Conservation (phyloP, 2,888 invertebrate genomes). For the Patella pellucida region DNA sequence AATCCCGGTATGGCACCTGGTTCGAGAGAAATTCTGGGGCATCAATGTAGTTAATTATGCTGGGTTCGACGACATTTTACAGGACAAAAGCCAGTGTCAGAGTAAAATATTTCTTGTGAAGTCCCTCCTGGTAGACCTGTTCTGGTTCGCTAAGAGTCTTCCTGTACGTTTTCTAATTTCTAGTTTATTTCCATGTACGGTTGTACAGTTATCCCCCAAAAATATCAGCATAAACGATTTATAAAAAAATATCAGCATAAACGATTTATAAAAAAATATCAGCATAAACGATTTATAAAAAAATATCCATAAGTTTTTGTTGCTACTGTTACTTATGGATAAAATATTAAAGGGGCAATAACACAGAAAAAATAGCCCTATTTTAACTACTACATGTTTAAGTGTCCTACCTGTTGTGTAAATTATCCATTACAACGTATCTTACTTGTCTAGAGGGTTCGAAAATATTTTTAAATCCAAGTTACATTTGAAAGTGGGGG, state of each 20-base stretch:
- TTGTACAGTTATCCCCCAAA: neutral
- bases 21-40: neutral
- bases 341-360: no score
- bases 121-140: neutral
- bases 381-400: no score
- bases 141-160: no score
- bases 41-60: neutral
- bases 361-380: no score
- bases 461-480: no score
- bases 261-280: neutral
- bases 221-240: neutral
- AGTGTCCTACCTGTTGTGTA: no score
- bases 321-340: no score
- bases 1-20: neutral
- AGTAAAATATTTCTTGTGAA: neutral
- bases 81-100: neutral
- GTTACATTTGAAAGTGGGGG: no score
- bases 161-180: conserved; percentile 1
- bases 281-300: neutral
- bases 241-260: neutral
- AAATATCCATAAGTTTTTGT: no score
- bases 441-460: no score
- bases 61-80: neutral
- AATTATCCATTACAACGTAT: no score
- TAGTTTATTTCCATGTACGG: neutral